Evolutionary conservation across 30 jellyfish, hydroid and myxozoan genomes (phyloP).

Genomic region (Hydra vulgaris): DNA sequence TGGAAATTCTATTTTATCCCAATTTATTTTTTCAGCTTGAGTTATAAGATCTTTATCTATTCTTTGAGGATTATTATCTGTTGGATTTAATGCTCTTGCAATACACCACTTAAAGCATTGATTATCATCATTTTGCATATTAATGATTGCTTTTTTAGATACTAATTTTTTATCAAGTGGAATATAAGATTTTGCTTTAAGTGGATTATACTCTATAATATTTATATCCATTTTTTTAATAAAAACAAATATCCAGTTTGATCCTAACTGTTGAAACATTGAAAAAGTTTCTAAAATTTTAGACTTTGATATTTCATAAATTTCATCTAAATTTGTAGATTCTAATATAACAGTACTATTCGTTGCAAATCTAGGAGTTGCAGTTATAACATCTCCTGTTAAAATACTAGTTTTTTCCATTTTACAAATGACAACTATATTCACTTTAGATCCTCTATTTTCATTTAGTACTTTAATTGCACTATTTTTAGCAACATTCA

Average conservation of each 20-base stretch:
- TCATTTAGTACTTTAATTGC: neutral
- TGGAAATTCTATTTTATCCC: conserved; percentile 20
- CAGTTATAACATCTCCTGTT: neutral
- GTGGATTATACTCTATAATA: neutral
- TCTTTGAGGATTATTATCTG: neutral
- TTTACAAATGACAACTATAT: neutral
- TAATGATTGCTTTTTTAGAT: conserved; percentile 8
- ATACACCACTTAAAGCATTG: conserved; percentile 12
- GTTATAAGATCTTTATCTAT: neutral
- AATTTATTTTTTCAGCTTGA: conserved; percentile 6
- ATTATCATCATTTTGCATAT: conserved; percentile 1
- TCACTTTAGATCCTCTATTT: neutral
- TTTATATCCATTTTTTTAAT: neutral
- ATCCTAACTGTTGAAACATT: neutral
- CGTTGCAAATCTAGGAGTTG: too few species aligned
- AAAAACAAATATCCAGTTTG: neutral
- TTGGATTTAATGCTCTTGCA: conserved; percentile 10
- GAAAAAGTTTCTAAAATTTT: neutral
- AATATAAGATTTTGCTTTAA: neutral
- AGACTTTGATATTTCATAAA: neutral
- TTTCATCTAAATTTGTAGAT: neutral
- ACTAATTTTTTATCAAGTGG: neutral
- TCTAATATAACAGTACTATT: neutral
- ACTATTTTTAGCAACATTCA: neutral
- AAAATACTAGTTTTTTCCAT: neutral